Base-by-base conservation (phyloP, 2,797 vertebrate genomes). In the Rhynchotus rufescens region DNA sequence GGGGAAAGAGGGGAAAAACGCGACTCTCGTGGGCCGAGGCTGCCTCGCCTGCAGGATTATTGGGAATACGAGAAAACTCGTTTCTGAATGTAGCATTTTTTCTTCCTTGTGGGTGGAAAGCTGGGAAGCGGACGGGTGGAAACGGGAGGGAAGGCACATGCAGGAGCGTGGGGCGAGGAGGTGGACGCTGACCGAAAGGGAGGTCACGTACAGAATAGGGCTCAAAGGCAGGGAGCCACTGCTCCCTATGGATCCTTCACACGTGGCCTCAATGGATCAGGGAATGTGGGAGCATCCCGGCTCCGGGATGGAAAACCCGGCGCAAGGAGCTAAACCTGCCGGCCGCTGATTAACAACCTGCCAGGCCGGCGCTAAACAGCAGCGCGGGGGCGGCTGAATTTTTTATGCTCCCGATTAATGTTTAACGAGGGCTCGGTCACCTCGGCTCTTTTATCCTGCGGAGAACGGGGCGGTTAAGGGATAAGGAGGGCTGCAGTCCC, bases 381-480 rank as follows among this genome's bases (percentile, higher is more conserved):
- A 98, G 97, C 92, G 97, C 97, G 98, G 97, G 98, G 96, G 97
- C 96, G 80, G 97, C 98, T 98, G 98, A 97, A 97, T 98, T 98
- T 98, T 98, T 98, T 98, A 98, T 98, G 97, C 98, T 98, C 98
- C 97, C 98, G 98, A 98, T 99, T 98, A 98, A 99, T 99, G 98
- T 98, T 99, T 99, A 98, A 99, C 98, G 98, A 98, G 97, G 97
- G 97, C 98, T 97, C 92, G 98, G 98, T 97, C 98, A 97, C 97
- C 97, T 97, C 96, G 97, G 98, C 97, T 96, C 97, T 98, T 98
- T 98, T 98, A 98, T 98, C 98, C 98, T 98, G 98, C 98, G 98
- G 98, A 98, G 98, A 98, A 98, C 98, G 98, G 98, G 98, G 98
- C 97, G 98, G 98, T 98, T 99, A 98, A 99, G 98, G 98, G 98